Percentiles rank a stretch among this genome's conserved stretches.
Evolutionary conservation across 1,140 invertebrate genomes (phyloP).

Genomic region (Meteorus sp.): DNA sequence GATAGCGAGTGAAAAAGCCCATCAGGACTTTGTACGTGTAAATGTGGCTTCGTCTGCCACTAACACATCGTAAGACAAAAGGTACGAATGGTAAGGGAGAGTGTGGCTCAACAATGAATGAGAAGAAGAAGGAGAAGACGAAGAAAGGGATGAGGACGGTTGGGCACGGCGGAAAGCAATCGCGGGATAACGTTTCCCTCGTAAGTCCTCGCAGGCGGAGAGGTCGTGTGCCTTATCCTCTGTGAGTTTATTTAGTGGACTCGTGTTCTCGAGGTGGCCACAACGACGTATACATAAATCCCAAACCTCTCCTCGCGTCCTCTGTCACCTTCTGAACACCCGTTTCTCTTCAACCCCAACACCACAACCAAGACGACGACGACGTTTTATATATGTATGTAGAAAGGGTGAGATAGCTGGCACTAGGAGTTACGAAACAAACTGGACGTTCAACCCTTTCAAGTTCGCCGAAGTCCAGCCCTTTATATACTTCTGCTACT

Average conservation of each 20-base stretch:
- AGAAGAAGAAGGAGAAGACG: neutral
- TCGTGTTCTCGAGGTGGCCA: slow-evolving; percentile 45
- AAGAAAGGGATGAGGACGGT: slow-evolving; percentile 8
- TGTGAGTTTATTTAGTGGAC: slow-evolving; percentile 49
- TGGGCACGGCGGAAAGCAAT: slow-evolving; percentile 13
- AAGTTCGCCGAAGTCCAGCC: slow-evolving; percentile 17
- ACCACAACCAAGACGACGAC: no score
- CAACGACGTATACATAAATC: slow-evolving; percentile 49
- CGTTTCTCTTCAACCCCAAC: slow-evolving; percentile 6
- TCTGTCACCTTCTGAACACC: slow-evolving; percentile 16
- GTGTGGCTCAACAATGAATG: neutral
- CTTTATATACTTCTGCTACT: neutral
- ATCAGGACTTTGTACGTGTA: no score
- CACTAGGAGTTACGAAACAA: slow-evolving; percentile 16
- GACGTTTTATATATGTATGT: no score
- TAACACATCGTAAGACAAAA: neutral
- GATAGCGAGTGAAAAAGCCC: slow-evolving; percentile 2
- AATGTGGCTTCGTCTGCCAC: no score
- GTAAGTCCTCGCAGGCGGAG: slow-evolving; percentile 28
- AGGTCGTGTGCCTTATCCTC: slow-evolving; percentile 37
- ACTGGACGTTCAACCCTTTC: slow-evolving; percentile 20
- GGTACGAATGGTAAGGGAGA: neutral
- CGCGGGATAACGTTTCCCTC: slow-evolving; percentile 29
- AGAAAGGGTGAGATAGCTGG: slow-evolving; percentile 16
- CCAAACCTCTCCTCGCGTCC: slow-evolving; percentile 29